Conservation (phyloP, 1,140 invertebrate species). For the Heterodera carotae region DNA sequence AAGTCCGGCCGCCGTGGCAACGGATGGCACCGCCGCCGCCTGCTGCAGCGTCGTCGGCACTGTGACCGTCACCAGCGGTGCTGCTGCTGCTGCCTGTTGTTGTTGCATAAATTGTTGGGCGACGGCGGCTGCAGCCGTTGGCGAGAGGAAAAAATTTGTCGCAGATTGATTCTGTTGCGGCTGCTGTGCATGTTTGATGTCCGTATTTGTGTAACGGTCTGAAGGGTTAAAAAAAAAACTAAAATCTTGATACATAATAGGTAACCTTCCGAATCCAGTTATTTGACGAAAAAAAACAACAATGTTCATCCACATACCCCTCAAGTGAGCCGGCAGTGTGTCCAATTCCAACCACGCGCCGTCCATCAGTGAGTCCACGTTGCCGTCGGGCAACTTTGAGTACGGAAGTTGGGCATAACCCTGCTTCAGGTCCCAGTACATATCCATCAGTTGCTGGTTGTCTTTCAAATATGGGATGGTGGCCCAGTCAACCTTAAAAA, state of each 20-base stretch:
- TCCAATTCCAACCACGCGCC: conserved; percentile 46
- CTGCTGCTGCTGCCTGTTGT: conserved; percentile 13
- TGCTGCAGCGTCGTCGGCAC: background rate
- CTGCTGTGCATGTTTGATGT: conserved; percentile 7
- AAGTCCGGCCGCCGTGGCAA: conserved; percentile 10
- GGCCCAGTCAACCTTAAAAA: conserved; percentile 49
- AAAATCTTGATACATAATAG: too few species aligned
- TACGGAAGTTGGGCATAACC: conserved; percentile 48
- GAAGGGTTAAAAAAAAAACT: conserved; percentile 12
- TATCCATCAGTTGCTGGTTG: conserved; percentile 36
- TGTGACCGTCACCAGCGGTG: background rate
- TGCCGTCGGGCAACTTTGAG: conserved; percentile 39
- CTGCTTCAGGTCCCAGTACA: conserved; percentile 47
- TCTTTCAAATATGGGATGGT: conserved; percentile 42
- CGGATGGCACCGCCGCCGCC: background rate
- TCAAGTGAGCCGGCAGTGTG: conserved; percentile 44
- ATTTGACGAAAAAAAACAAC: background rate
- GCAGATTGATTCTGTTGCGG: background rate
- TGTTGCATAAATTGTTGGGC: conserved; percentile 1
- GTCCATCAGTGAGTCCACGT: conserved; percentile 41
- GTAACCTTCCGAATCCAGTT: too few species aligned
- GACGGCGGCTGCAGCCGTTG: background rate
- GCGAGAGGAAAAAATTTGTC: background rate
- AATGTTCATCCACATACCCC: conserved; percentile 45
- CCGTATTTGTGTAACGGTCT: conserved; percentile 29